Evolutionary conservation across 2,888 invertebrate genomes (phyloP).

Genomic region (Thera obeliscata): DNA sequence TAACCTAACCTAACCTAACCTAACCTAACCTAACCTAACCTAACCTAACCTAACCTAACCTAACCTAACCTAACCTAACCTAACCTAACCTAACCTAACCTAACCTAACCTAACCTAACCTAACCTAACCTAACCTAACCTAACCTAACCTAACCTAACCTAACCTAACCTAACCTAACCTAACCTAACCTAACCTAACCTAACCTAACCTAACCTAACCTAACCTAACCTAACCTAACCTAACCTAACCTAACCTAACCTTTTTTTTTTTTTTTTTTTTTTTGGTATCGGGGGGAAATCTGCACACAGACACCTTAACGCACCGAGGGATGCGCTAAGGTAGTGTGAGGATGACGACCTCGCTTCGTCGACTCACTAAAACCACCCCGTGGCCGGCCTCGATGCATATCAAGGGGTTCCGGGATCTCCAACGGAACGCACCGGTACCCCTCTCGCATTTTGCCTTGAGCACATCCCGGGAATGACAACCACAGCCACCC

Average conservation of each 20-base stretch:
- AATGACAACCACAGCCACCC: too few species aligned
- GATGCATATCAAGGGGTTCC: too few species aligned
- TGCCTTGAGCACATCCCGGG: too few species aligned
- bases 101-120: conserved; percentile 1
- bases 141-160: conserved; percentile 17
- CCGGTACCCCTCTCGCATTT: too few species aligned
- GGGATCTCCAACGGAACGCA: too few species aligned
- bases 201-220: conserved; percentile 36
- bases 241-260: conserved; percentile 11
- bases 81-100: conserved; percentile 23
- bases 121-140: conserved; percentile 7
- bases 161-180: conserved; percentile 29
- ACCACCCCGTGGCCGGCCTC: too few species aligned
- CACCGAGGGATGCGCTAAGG: too few species aligned
- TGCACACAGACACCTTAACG: too few species aligned
- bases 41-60: conserved; percentile 30
- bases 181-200: conserved; percentile 28
- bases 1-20: conserved; percentile 24
- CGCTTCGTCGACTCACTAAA: too few species aligned
- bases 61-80: conserved; percentile 4
- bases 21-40: conserved; percentile 31
- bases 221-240: conserved; percentile 24
- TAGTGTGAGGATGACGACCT: too few species aligned
- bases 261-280: too few species aligned
- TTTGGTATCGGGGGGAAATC: too few species aligned